Evolutionary conservation across 2,113 vertebrate genomes (phyloP).

Genomic region (Lonchura striata): DNA sequence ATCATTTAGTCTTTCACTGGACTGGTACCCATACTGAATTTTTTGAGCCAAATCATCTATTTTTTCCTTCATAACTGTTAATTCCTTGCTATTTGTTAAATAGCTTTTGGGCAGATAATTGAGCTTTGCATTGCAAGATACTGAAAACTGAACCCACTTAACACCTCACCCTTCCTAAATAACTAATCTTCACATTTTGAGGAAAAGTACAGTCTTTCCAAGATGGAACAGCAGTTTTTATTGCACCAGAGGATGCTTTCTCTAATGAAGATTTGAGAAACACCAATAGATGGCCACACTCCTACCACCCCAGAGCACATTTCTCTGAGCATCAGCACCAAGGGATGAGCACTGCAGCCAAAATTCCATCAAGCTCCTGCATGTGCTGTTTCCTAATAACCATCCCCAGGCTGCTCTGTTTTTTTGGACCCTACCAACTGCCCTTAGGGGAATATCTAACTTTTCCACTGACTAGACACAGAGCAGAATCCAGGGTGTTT

Average conservation of each 20-base stretch:
- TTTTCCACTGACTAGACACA: neutral
- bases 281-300: neutral
- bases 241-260: neutral
- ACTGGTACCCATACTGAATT: neutral
- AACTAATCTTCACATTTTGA: neutral
- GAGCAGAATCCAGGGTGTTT: neutral
- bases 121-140: neutral
- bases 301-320: neutral
- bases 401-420: neutral
- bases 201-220: neutral
- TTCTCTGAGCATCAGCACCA: neutral
- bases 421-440: neutral
- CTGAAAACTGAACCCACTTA: neutral
- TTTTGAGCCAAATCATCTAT: neutral
- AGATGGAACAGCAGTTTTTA: neutral
- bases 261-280: neutral
- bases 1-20: neutral
- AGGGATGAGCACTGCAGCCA: neutral
- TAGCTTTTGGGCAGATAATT: neutral
- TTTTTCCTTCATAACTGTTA: neutral
- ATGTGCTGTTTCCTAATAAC: neutral
- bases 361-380: neutral
- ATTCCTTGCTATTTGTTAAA: neutral
- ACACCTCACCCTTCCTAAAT: neutral
- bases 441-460: neutral